Conservation (phyloP, 1,140 invertebrate genomes). For the Paralvinella palmiformis region DNA sequence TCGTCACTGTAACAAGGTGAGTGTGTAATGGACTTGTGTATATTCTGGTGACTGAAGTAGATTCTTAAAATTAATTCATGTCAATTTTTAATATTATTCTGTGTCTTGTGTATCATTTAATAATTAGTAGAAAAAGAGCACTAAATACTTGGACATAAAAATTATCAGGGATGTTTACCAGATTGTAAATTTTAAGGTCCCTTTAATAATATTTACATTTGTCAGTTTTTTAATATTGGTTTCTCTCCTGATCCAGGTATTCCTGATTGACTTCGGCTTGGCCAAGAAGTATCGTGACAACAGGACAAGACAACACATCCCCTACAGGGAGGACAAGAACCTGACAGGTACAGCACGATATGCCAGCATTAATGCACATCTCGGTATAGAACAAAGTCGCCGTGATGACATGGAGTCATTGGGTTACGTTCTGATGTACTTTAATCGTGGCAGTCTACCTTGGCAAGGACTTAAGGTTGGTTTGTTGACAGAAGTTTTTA, state of each 20-base stretch:
- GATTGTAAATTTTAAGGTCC: too few relatives aligned
- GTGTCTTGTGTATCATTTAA: too few relatives aligned
- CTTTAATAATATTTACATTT: too few relatives aligned
- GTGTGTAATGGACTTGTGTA: too few relatives aligned
- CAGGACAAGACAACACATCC: constrained; percentile 80
- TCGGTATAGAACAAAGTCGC: constrained; percentile 68
- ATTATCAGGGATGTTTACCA: too few relatives aligned
- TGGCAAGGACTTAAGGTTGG: constrained; percentile 83
- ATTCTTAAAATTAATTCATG: too few relatives aligned
- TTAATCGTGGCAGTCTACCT: constrained; percentile 80
- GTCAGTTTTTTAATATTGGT: too few relatives aligned
- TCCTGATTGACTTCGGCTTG: constrained; percentile 95
- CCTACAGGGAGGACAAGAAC: constrained; percentile 95
- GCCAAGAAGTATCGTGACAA: constrained; percentile 93
- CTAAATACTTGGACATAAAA: too few relatives aligned
- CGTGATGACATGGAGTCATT: constrained; percentile 95
- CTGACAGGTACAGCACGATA: constrained; percentile 92
- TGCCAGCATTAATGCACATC: constrained; percentile 93
- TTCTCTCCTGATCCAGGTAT: constrained; percentile 53
- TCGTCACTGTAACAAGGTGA: constrained; percentile 81
- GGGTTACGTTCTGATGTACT: constrained; percentile 96
- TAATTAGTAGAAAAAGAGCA: too few relatives aligned
- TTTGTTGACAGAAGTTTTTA: constrained; percentile 56
- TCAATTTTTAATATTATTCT: too few relatives aligned
- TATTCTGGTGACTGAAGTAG: too few relatives aligned